These are phyloP conservation scores for Raillietiella orientalis DNA, from an alignment of 2,888 invertebrate genomes.

Conservation along the genomic window DNA sequence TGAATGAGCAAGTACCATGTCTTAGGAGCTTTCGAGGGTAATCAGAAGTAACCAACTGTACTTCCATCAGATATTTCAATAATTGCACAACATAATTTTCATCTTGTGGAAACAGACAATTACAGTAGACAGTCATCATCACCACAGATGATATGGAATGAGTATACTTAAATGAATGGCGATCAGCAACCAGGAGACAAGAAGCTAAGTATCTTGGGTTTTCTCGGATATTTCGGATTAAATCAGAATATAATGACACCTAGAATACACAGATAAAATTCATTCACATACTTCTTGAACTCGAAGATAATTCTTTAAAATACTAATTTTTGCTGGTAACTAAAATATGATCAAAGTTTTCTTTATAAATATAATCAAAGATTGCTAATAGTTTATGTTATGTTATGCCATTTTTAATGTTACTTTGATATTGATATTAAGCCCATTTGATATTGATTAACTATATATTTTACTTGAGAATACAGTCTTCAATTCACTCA, in stretches of 20 bases:
- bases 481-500: no score
- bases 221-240: constrained; percentile 28
- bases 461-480: no score
- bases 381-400: no score
- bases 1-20: constrained; percentile 54
- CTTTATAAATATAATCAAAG: no score
- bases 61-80: constrained; percentile 25
- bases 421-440: no score
- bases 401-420: no score
- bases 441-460: no score
- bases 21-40: constrained; percentile 39
- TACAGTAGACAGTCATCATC: constrained; percentile 25
- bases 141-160: constrained; percentile 16
- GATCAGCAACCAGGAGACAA: constrained; percentile 19
- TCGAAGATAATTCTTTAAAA: no score
- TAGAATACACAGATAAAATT: no score
- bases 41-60: constrained; percentile 32
- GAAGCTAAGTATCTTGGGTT: constrained; percentile 33
- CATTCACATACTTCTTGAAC: no score
- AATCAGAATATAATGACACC: constrained; percentile 28
- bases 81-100: constrained; percentile 22
- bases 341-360: no score
- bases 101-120: constrained; percentile 38
- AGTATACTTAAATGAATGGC: constrained; percentile 21
- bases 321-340: no score